Evolutionary conservation across 2,797 vertebrate genomes (phyloP), one percentile per base, ranked within the genome.

Genomic region (Crypturellus tataupa): DNA sequence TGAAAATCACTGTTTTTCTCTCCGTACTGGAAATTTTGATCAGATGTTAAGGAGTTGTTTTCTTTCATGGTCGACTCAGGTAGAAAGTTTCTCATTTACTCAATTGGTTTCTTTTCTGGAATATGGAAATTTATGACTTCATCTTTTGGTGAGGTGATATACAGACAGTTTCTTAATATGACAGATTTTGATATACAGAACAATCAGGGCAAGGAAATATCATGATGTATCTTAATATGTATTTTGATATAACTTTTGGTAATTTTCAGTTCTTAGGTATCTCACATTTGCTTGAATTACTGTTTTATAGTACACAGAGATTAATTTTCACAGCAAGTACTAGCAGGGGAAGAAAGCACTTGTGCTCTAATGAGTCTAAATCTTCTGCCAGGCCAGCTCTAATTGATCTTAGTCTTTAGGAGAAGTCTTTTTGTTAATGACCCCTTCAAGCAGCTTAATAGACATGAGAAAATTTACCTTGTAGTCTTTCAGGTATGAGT

Each of bases 351-450:
- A 83, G 76, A 69, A 84, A 90, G 7, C 21, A 55, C 33, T 92
- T 64, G 60, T 75, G 18, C 7, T 85, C 7, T 94, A 93, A 90
- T 89, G 29, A 69, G 21, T 89, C 94, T 94, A 94, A 93, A 92
- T 6, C 42, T 90, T 87, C 29, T 42, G 60, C 27, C 15, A 81
- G 68, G n/a, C 33, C 63, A 95, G n/a, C 12, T 91, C 25, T 95
- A 96, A 96, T 55, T 96, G 90, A 96, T 94, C 44, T 68, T 55
- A 63, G 72, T 85, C 72, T 90, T 96, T 95, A 90, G 65, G 40
- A 95, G 64, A 97, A 96, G 95, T 90, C 37, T 24, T 79, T 88
- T 96, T 94, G 62, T 84, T 96, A 97, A 95, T 92, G 76, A 96
- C 95, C 23, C 27, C 56, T 96, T 97, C 53, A 94, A 93, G 42